Base-by-base conservation (phyloP, 2,888 invertebrate species). In the Coleophora deauratella region DNA sequence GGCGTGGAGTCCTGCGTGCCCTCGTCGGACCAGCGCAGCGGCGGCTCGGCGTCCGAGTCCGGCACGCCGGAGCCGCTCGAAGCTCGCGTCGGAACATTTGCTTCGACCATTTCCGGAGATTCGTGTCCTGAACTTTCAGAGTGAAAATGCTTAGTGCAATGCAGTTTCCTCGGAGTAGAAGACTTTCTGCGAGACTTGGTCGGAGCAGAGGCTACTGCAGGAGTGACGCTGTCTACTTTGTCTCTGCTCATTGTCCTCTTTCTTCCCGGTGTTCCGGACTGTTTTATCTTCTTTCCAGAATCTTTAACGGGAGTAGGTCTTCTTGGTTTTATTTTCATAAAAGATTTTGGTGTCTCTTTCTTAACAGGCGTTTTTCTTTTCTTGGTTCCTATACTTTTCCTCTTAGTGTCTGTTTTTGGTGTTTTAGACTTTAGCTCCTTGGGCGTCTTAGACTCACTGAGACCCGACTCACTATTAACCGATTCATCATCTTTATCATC, bases 151-250 rank as follows among this genome's bases (percentile, higher is more conserved):
- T 84, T 79, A 33, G 67, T 70, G 41, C 78, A 73, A 46, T 79
- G 64, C 6, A 85, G 58, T 65, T 86, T 86, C 49, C 86, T 67
- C 2, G 86, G 86, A 2, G 85, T 85, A 1, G 86, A 84, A 11
- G 86, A 86, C 58, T 86, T 86, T 54, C 86, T 66, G 31, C 85
- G 72, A 0, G 86, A 86, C 55, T 85, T 86, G 0, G 77, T 72
- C 9, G 72, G 72, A 28, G 55, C 66, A 27, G 62, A 52, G 34
- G 47, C 44, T 33, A 54, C 36, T 1, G 51, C 31, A 7, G 66
- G 54, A 8, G 53, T 41, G 13, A 46, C 14, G 35, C 52, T 54
- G 11, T 41, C 40, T 38, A 42, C 44, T 47, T 61, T 70, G 10
- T 75, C 72, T 55, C 74, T 76, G 43, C 59, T 59, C 27, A 33